These are phyloP conservation scores for Coenonympha arcania DNA, from an alignment of 2,888 invertebrate species.

Conservation along the genomic window DNA sequence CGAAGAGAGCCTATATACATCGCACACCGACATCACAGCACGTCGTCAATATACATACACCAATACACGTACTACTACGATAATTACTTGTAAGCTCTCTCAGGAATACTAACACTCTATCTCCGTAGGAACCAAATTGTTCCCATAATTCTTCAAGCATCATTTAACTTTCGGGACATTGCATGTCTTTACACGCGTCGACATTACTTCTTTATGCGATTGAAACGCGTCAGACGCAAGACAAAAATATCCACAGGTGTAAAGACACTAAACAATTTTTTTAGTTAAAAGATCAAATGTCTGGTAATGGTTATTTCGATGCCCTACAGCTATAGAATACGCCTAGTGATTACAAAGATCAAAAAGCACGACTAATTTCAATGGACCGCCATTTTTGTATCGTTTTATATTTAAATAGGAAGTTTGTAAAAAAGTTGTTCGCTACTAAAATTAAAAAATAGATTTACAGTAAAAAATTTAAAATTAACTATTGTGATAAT, in stretches of 20 bases:
- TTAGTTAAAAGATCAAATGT: background rate
- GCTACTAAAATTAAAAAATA: background rate
- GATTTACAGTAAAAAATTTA: background rate
- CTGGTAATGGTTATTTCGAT: background rate
- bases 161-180: no score
- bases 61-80: no score
- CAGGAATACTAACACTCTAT: background rate
- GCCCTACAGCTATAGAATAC: background rate
- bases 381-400: constrained; percentile 1
- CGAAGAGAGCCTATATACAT: constrained; percentile 1
- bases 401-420: background rate
- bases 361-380: constrained; percentile 2
- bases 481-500: constrained; percentile 1
- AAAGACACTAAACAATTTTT: no score
- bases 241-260: no score
- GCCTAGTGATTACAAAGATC: background rate
- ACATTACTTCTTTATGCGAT: no score
- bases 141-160: background rate
- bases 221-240: no score
- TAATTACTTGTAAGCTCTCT: constrained; percentile 13
- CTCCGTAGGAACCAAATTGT: constrained; percentile 5
- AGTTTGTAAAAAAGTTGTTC: background rate
- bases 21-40: constrained; percentile 10
- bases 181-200: no score
- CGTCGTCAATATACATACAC: background rate